phyloP scores from a whole-genome alignment of 2,797 vertebrate genomes.

The Kryptopterus vitreolus region DNA sequence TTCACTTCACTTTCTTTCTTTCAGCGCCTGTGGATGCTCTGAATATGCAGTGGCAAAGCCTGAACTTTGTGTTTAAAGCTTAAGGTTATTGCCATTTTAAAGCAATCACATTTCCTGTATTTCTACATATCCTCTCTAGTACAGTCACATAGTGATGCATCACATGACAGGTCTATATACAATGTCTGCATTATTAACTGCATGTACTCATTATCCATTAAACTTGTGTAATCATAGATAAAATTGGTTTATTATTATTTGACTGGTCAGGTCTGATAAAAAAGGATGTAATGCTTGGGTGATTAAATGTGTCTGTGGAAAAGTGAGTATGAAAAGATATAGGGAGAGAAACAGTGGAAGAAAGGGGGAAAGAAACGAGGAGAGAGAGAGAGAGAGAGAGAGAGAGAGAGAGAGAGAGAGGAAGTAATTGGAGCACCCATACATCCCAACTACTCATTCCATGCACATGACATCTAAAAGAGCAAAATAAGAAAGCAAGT shows the following conservation, averaged over 20 bases:
- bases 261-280: constrained; percentile 35
- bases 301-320: constrained; percentile 25
- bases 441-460: constrained; percentile 29
- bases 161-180: neutral
- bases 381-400: neutral
- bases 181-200: neutral
- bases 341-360: neutral
- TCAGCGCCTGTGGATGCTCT: neutral
- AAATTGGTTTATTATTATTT: neutral
- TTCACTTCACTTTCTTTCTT: constrained; percentile 1
- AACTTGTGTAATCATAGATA: neutral
- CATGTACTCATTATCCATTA: neutral
- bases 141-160: neutral
- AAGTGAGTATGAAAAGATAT: neutral
- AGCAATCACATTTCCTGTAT: constrained; percentile 33
- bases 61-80: constrained; percentile 17
- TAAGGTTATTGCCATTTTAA: constrained; percentile 23
- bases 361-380: constrained; percentile 18
- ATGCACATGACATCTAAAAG: constrained; percentile 50
- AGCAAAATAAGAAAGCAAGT: constrained; percentile 32
- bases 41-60: constrained; percentile 8
- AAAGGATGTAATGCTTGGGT: constrained; percentile 31
- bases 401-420: constrained; percentile 15
- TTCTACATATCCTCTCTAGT: constrained; percentile 11
- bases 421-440: constrained; percentile 49